These are phyloP conservation scores for Fragum fragum DNA, from an alignment of 2,888 invertebrate species.

Conservation along the genomic window DNA sequence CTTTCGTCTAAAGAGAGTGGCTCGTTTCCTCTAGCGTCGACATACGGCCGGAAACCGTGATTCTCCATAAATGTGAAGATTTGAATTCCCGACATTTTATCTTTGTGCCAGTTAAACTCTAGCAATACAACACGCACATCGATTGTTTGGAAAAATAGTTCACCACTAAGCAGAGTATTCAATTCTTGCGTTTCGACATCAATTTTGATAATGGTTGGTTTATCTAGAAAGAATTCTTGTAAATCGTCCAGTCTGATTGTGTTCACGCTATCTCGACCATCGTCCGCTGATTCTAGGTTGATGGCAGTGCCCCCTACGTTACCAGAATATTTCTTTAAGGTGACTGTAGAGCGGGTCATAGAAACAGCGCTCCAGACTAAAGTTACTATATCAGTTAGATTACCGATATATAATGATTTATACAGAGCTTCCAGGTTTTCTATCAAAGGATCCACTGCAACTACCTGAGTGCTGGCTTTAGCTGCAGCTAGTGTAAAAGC, in stretches of 20 bases:
- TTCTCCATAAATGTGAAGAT: conserved; percentile 22
- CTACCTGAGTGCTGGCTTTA: conserved; percentile 37
- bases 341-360: conserved; percentile 27
- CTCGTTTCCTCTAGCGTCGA: not conserved
- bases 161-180: conserved; percentile 14
- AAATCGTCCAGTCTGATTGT: conserved; percentile 35
- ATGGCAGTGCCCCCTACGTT: conserved; percentile 65
- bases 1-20: not conserved
- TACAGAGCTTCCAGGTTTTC: conserved; percentile 39
- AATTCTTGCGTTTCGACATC: conserved; percentile 30
- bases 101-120: conserved; percentile 29
- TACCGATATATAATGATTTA: conserved; percentile 45
- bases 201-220: conserved; percentile 24
- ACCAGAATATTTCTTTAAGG: conserved; percentile 26
- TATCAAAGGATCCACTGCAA: conserved; percentile 51
- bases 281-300: not conserved
- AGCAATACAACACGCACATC: conserved; percentile 18
- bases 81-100: conserved; percentile 10
- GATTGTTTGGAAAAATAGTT: conserved; percentile 27
- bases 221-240: conserved; percentile 18
- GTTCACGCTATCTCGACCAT: not conserved
- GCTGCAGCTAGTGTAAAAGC: conserved; percentile 47
- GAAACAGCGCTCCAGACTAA: conserved; percentile 62
- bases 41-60: conserved; percentile 24
- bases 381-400: conserved; percentile 40